Evolutionary conservation across 1,140 invertebrate species (phyloP).

Genomic region (Diabrotica undecimpunctata): DNA sequence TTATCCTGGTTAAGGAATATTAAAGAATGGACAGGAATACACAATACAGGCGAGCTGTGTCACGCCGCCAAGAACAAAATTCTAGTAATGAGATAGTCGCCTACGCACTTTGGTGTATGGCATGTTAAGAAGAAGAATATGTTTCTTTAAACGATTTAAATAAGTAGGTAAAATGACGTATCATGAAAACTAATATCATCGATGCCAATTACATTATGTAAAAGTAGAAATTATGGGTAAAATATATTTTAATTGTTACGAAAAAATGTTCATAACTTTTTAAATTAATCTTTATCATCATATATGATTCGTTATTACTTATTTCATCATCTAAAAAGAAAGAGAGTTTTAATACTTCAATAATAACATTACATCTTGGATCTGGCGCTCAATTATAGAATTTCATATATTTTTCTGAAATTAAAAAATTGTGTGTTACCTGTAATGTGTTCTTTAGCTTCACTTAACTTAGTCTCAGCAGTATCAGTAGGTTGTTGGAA

Average conservation of each 20-base stretch:
- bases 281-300: constrained; percentile 6
- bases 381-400: constrained; percentile 24
- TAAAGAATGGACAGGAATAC: no score
- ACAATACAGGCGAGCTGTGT: no score
- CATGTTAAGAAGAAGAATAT: no score
- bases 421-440: constrained; percentile 22
- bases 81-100: no score
- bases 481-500: constrained; percentile 22
- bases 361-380: constrained; percentile 18
- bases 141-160: neutral
- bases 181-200: neutral
- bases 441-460: constrained; percentile 24
- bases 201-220: neutral
- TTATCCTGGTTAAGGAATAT: no score
- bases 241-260: neutral
- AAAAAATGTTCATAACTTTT: neutral
- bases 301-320: constrained; percentile 6
- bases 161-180: no score
- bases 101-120: no score
- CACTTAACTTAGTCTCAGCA: constrained; percentile 18
- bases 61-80: no score
- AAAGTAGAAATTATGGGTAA: neutral
- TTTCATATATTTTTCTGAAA: constrained; percentile 20
- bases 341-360: constrained; percentile 20
- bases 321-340: constrained; percentile 17